A percentile compares a stretch with the other conserved stretches of the same genome.
phyloP scores from a whole-genome alignment of 2,888 invertebrate species.

The Morinoia aosen region DNA sequence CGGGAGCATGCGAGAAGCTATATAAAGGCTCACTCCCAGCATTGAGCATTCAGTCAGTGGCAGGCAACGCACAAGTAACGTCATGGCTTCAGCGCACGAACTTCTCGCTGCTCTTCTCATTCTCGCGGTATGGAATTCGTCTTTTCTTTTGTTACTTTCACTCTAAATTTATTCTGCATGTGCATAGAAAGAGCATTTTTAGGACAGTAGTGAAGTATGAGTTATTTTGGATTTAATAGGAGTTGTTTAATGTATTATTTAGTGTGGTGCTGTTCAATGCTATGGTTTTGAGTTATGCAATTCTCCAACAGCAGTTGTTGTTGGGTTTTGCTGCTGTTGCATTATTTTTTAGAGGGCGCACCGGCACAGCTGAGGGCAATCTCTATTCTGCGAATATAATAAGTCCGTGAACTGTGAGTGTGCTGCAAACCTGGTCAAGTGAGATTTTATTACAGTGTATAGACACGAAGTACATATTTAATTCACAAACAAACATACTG shows the following conservation, averaged over 20 bases:
- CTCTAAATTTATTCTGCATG: neutral
- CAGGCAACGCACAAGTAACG: neutral
- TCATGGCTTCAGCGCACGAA: neutral
- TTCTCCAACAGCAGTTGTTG: too few species aligned
- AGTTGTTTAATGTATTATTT: neutral
- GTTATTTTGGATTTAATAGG: neutral
- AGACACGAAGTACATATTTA: too few species aligned
- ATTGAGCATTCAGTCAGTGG: neutral
- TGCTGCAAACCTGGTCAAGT: too few species aligned
- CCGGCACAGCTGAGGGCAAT: too few species aligned
- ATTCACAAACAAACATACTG: too few species aligned
- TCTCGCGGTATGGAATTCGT: slow-evolving; percentile 1
- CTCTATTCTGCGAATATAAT: too few species aligned
- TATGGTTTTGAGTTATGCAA: too few species aligned
- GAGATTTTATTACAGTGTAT: too few species aligned
- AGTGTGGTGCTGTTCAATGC: neutral
- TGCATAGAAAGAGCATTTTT: neutral
- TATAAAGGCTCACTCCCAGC: neutral
- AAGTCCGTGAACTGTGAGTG: too few species aligned
- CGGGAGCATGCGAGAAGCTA: neutral
- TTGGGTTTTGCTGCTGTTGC: too few species aligned
- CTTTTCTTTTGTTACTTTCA: neutral
- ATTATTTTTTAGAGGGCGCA: too few species aligned
- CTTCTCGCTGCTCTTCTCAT: slow-evolving; percentile 8
- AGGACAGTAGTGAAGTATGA: neutral